Evolutionary conservation across 2,797 vertebrate genomes (phyloP).

Genomic region (Myripristis murdjan): DNA sequence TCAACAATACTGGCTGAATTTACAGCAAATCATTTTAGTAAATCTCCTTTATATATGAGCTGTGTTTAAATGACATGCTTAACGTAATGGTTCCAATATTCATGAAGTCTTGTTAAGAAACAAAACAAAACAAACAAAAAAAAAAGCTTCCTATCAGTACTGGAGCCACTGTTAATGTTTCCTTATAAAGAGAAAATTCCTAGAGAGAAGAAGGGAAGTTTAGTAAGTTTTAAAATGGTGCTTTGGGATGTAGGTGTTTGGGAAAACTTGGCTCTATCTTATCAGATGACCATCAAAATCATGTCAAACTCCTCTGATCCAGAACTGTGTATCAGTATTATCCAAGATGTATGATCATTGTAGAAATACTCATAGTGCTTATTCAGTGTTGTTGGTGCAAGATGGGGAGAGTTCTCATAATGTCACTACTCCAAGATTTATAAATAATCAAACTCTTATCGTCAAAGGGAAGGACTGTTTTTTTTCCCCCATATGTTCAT

Average conservation of each 20-base stretch:
- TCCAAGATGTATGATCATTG: background rate
- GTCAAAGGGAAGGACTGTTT: background rate
- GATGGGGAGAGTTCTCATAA: background rate
- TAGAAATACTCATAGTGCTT: background rate
- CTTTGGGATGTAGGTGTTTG: background rate
- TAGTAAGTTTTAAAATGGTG: background rate
- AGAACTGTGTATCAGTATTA: background rate
- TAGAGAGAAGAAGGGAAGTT: background rate
- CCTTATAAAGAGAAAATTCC: background rate
- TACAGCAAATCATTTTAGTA: no score
- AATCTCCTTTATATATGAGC: conserved; percentile 2
- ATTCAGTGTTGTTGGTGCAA: conserved; percentile 26
- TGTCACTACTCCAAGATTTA: conserved; percentile 11
- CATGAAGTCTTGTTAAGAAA: background rate
- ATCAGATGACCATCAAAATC: background rate
- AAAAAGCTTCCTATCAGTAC: no score
- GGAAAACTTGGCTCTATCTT: background rate
- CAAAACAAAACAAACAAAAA: no score
- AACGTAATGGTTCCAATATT: background rate
- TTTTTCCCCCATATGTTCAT: background rate
- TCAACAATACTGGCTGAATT: no score
- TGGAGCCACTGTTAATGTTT: background rate
- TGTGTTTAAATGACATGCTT: background rate
- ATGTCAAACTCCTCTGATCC: background rate
- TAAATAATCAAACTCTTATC: background rate